Base-by-base conservation (phyloP, 2,113 vertebrate species). In the Odontophorus gujanensis region DNA sequence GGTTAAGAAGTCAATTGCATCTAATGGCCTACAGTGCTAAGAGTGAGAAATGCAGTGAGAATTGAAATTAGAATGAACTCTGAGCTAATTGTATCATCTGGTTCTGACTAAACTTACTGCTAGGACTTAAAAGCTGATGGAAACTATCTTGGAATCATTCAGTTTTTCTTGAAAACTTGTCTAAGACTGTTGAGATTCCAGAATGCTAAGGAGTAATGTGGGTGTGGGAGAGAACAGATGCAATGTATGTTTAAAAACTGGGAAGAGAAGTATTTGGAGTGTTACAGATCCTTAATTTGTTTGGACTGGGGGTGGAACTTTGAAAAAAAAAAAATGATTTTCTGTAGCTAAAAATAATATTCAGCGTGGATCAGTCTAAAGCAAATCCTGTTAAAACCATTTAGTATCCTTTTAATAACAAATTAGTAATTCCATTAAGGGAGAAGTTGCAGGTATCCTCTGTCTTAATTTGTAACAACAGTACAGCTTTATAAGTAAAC, bases 211-310 rank as follows among this genome's bases (percentile, higher is more conserved):
- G 51, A 21, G 0, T 84, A 81, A 13, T 78, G 38, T 88, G 83
- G 65, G 68, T 66, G 89, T 95, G 59, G 72, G 83, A 92, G 36
- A 69, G 47, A 95, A 67, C 96, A 96, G 93, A 95, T 93, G 93
- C 32, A 77, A 59, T 59, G 77, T 90, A 40, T 74, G 93, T 95
- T 92, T 89, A 93, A 95, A 94, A 84, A n/a, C 34, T 71, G 43
- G 43, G 84, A 81, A 91, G 94, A 90, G 89, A 65, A 55, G 51
- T 92, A 84, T 75, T 74, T 78, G 32, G 19, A 86, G 47, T 62
- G 18, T 83, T 77, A 48, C 0, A 77, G 36, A 34, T 71, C 32
- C 86, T 95, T 81, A 77, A 86, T 90, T 95, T 83, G 34, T 86
- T 92, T 59, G 3, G 11, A 42, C 28, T 83, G 59, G 82, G 34